Base-by-base conservation (phyloP, 2,888 invertebrate genomes). In the Drosophila siamana region DNA sequence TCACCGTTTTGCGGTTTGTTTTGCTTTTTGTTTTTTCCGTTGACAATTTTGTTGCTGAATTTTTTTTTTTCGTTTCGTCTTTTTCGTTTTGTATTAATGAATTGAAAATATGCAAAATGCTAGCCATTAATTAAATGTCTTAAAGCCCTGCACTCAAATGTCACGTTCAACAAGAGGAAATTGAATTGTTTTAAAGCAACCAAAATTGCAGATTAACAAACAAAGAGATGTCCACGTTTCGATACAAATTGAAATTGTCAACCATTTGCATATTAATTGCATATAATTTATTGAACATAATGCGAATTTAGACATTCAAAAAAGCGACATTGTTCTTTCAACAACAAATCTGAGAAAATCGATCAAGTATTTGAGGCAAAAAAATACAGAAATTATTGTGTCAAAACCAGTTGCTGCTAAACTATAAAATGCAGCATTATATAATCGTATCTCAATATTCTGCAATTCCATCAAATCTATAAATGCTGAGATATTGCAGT, bases 81-180 rank as follows among this genome's bases (percentile, higher is more conserved):
- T n/a, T n/a, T n/a, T n/a, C n/a, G n/a, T n/a, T n/a, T 52, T 57
- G 36, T 43, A 47, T 76, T 56, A 83, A 80, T 74, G 74, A 76
- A 67, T 75, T 78, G 56, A 72, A 80, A 66, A 65, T 74, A 81
- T 77, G 71, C 80, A 78, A 78, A 76, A 73, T 66, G 80, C 33
- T 64, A 47, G 69, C 70, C 78, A 86, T 84, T 86, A 86, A 86
- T 84, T 84, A 61, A 75, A 61, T 66, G 56, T 22, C 50, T 57
- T 60, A 41, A 64, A 54, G 70, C 62, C 48, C 69, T 63, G 74
- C 62, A 62, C 56, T 56, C 19, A 55, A 73, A 48, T 59, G 57
- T 33, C 55, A 11, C 24, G 15, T 13, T 40, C 6, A 65, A 51
- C 44, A 43, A 57, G 40, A 57, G 69, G 69, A 74, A 64, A 64